Percentiles rank a stretch among this genome's conserved stretches.
Evolutionary conservation across 1,140 invertebrate species (phyloP).

Genomic region (Heliconius nattereri): DNA sequence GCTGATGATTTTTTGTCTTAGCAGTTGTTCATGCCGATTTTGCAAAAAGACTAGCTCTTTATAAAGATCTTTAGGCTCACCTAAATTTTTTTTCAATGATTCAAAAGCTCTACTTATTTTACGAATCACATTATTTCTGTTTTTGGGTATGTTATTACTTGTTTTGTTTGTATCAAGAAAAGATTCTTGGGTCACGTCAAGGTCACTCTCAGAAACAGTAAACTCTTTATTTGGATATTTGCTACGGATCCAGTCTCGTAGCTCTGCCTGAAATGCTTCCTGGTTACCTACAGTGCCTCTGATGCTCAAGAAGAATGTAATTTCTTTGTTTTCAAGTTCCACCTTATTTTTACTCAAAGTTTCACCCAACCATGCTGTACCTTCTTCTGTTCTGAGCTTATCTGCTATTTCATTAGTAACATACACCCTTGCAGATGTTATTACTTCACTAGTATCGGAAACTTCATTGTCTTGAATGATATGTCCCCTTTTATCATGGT

Average conservation of each 20-base stretch:
- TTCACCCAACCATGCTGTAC: slow-evolving; percentile 65
- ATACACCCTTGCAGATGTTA: slow-evolving; percentile 74
- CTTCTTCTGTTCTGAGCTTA: slow-evolving; percentile 73
- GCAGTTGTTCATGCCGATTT: slow-evolving; percentile 71
- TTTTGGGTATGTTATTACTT: slow-evolving; percentile 63
- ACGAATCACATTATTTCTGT: slow-evolving; percentile 57
- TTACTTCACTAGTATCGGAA: slow-evolving; percentile 67
- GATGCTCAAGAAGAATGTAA: slow-evolving; percentile 72
- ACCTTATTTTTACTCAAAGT: slow-evolving; percentile 70
- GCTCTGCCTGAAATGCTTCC: slow-evolving; percentile 74
- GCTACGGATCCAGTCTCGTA: slow-evolving; percentile 66
- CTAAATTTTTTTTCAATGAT: slow-evolving; percentile 62
- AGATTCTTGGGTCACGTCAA: slow-evolving; percentile 43
- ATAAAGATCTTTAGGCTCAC: slow-evolving; percentile 65
- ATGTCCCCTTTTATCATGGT: slow-evolving; percentile 65
- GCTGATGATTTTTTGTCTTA: slow-evolving; percentile 71
- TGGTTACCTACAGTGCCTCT: slow-evolving; percentile 76
- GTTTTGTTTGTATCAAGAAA: slow-evolving; percentile 51
- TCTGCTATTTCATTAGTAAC: slow-evolving; percentile 72
- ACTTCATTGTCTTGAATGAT: slow-evolving; percentile 76
- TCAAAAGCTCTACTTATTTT: slow-evolving; percentile 63
- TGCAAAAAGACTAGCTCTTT: slow-evolving; percentile 65
- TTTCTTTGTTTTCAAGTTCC: slow-evolving; percentile 62
- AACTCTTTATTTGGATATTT: slow-evolving; percentile 43
- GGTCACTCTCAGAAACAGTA: slow-evolving; percentile 46